Conservation (phyloP, 1,140 invertebrate species). For the Trichonephila inaurata region DNA sequence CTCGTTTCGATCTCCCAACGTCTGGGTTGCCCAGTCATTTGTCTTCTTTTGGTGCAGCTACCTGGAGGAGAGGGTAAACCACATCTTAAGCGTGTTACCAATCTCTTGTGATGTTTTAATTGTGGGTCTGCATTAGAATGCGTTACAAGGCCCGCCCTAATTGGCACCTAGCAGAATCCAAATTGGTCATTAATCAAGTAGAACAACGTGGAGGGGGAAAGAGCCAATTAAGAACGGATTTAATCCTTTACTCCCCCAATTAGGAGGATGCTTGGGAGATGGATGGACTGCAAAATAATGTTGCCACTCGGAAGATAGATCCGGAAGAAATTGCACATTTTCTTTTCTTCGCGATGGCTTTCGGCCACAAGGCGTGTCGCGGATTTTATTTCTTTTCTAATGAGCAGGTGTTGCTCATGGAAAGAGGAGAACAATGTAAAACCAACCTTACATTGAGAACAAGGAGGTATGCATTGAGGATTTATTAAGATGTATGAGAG, state of each 20-base stretch:
- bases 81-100: conserved; percentile 44
- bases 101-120: conserved; percentile 57
- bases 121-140: conserved; percentile 54
- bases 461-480: background rate
- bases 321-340: conserved; percentile 18
- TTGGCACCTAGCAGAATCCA: conserved; percentile 44
- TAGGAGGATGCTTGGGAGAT: conserved; percentile 39
- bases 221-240: conserved; percentile 63
- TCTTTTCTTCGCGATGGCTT: background rate
- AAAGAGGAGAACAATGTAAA: background rate
- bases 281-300: conserved; percentile 31
- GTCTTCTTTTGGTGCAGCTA: conserved; percentile 13
- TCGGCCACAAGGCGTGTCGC: background rate
- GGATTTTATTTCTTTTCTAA: conserved; percentile 6
- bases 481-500: background rate
- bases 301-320: background rate
- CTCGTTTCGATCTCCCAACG: background rate
- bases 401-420: background rate
- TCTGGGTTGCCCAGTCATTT: background rate
- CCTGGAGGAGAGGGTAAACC: conserved; percentile 34
- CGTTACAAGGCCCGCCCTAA: conserved; percentile 42
- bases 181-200: conserved; percentile 56
- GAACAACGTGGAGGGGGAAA: conserved; percentile 29
- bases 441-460: background rate
- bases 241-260: conserved; percentile 69